phyloP scores from a whole-genome alignment of 2,888 invertebrate genomes.

The Tricholauxania praeusta region DNA sequence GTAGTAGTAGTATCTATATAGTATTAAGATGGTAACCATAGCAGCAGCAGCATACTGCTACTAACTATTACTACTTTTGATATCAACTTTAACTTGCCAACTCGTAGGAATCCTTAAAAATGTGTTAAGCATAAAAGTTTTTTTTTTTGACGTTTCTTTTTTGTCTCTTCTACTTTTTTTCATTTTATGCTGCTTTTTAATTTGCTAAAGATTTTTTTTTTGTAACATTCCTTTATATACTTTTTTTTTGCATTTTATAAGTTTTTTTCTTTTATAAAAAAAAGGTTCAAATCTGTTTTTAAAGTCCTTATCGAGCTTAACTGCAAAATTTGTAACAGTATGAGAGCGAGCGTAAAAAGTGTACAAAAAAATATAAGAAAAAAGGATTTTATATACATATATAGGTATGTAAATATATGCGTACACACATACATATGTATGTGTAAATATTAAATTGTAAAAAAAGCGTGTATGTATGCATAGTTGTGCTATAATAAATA shows the following conservation, averaged over 20 bases:
- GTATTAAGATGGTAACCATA: not conserved
- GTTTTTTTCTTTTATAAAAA: not conserved
- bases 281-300: slow-evolving; percentile 3
- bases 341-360: too few relatives aligned
- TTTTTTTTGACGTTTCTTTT: not conserved
- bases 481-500: too few relatives aligned
- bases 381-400: too few relatives aligned
- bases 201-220: not conserved
- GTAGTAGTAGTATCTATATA: not conserved
- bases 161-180: not conserved
- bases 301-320: slow-evolving; percentile 7
- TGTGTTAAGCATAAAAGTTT: slow-evolving; percentile 38
- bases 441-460: too few relatives aligned
- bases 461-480: too few relatives aligned
- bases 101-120: slow-evolving; percentile 49
- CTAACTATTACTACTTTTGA: slow-evolving; percentile 8
- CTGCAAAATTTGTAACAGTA: too few relatives aligned
- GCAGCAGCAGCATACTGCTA: not conserved
- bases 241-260: not conserved
- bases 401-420: too few relatives aligned
- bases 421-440: too few relatives aligned
- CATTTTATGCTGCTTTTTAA: not conserved
- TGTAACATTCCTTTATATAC: not conserved
- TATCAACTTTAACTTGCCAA: slow-evolving; percentile 13
- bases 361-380: too few relatives aligned